A percentile compares a stretch with the other conserved stretches of the same genome.
phyloP scores from a whole-genome alignment of 2,797 vertebrate species.

The Halcyon chelicuti region DNA sequence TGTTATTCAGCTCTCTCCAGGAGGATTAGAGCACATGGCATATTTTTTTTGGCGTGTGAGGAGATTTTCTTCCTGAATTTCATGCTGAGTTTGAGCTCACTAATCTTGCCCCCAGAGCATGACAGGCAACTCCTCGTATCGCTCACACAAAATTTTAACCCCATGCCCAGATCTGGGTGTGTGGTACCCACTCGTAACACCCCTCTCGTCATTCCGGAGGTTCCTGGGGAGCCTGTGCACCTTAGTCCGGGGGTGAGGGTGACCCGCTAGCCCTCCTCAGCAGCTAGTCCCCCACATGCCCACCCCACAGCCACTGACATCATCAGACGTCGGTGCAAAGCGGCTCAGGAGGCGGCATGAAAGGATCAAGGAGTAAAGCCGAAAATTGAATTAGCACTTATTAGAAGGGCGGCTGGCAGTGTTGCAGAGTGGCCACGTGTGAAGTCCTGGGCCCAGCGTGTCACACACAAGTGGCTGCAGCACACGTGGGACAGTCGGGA shows the following conservation, averaged over 20 bases:
- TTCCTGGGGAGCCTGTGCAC: neutral
- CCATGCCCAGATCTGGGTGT: rapidly evolving
- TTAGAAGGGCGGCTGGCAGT: constrained; percentile 1
- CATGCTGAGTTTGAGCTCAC: constrained; percentile 26
- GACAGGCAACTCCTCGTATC: neutral
- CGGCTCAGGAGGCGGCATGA: constrained; percentile 20
- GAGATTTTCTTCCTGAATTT: constrained; percentile 43
- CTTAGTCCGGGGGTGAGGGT: rapidly evolving
- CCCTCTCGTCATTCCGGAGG: rapidly evolving
- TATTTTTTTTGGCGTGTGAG: neutral
- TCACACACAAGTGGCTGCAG: neutral
- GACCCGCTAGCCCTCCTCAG: rapidly evolving
- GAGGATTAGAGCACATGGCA: neutral
- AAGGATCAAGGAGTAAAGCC: constrained; percentile 51
- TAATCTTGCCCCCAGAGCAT: neutral
- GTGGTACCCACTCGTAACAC: rapidly evolving
- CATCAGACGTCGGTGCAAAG: constrained; percentile 17
- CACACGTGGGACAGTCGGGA: neutral
- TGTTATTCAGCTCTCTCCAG: neutral
- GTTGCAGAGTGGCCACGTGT: neutral
- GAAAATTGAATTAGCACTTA: constrained; percentile 54
- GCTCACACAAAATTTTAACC: neutral
- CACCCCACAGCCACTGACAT: neutral
- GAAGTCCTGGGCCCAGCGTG: neutral
- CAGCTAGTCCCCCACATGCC: neutral